Evolutionary conservation across 2,888 invertebrate genomes (phyloP), one percentile per base, ranked within the genome.

Genomic region (Pegoplata infirma): DNA sequence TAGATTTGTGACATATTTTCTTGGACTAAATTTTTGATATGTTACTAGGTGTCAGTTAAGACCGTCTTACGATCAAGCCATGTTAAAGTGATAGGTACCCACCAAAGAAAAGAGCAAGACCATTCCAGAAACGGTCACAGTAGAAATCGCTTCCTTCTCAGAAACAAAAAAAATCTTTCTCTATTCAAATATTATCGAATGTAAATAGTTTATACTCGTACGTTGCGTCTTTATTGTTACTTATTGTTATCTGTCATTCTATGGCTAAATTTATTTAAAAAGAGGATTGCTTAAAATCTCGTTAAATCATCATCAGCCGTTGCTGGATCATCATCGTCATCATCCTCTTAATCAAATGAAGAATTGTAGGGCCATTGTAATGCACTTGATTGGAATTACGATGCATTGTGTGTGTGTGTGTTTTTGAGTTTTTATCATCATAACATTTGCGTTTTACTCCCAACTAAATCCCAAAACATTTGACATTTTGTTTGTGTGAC

Each of bases 401-500:
- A n/a, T n/a, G 8, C 1, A 40, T 12, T 12, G 3, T n/a, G 36
- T 40, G 36, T 40, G n/a, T 40, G 28, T 28, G 8, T 25, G 21
- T 21, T 1, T n/a, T n/a, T n/a, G n/a, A n/a, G n/a, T n/a, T n/a
- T n/a, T n/a, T n/a, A n/a, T n/a, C 49, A 21, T 28, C 7, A 12
- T 23, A 21, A 5, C 12, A 66, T 66, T 63, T 72, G 56, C 21
- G 73, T 59, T 59, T 46, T 8, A n/a, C n/a, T 40, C 5, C 36
- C 2, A n/a, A 40, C 12, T 40, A 28, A 61, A n/a, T n/a, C n/a
- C 23, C 23, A 16, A 47, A 17, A 17, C 46, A 53, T 58, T 53
- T 58, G 72, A 63, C 68, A 58, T 51, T 28, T 12, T 46, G 28
- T 44, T 12, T 40, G 40, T 53, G 44, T 73, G 73, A 78, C 73